Evolutionary conservation across 2,888 invertebrate species (phyloP).

Genomic region (Ormia ochracea): DNA sequence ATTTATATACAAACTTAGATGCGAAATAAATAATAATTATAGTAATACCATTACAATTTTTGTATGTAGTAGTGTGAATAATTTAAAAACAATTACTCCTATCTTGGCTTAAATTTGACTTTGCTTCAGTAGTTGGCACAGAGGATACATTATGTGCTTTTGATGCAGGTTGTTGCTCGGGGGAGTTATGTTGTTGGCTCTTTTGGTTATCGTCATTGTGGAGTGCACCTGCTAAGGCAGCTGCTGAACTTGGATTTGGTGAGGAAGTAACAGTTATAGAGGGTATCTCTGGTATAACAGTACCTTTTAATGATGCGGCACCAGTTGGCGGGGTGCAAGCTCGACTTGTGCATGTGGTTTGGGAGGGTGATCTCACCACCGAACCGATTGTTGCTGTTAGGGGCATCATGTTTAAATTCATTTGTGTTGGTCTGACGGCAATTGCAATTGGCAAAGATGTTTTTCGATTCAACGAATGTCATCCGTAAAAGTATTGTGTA

Average conservation of each 20-base stretch:
- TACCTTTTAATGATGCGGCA: slow-evolving; percentile 59
- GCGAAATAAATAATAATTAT: neutral
- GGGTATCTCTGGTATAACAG: slow-evolving; percentile 69
- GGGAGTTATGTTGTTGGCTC: slow-evolving; percentile 18
- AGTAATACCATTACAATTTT: slow-evolving; percentile 10
- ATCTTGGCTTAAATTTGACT: slow-evolving; percentile 2
- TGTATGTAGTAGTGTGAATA: slow-evolving; percentile 23
- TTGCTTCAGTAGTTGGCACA: neutral
- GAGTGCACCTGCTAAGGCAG: slow-evolving; percentile 65
- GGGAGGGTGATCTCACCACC: slow-evolving; percentile 43
- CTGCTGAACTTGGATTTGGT: slow-evolving; percentile 67
- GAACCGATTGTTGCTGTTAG: slow-evolving; percentile 71
- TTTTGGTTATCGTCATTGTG: slow-evolving; percentile 51
- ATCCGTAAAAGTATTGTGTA: slow-evolving; percentile 75
- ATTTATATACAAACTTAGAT: too few relatives aligned
- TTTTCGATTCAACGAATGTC: slow-evolving; percentile 75
- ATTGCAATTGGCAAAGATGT: slow-evolving; percentile 71
- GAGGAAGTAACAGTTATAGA: slow-evolving; percentile 72
- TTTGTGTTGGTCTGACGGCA: slow-evolving; percentile 69
- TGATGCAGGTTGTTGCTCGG: slow-evolving; percentile 19
- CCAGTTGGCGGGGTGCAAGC: slow-evolving; percentile 69
- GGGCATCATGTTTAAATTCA: slow-evolving; percentile 71
- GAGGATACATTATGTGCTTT: neutral
- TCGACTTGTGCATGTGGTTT: slow-evolving; percentile 38
- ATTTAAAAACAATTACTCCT: slow-evolving; percentile 52